phyloP scores from a whole-genome alignment of 1,140 invertebrate species.

The Akabosia matsudoensis region DNA sequence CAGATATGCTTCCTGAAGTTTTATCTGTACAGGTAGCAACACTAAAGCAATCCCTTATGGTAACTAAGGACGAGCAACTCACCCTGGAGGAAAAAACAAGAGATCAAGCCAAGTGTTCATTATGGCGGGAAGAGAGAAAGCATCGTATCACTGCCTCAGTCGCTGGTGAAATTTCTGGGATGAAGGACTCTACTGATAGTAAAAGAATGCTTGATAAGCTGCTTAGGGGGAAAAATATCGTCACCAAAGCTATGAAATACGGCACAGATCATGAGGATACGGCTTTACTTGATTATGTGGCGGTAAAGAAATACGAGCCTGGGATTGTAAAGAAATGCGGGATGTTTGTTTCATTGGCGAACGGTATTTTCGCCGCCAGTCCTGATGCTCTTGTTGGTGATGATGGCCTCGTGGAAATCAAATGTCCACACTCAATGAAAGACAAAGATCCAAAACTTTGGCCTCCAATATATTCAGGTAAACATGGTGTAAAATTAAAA shows the following conservation, averaged over 20 bases:
- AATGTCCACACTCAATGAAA: too few species aligned
- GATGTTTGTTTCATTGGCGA: constrained; percentile 22
- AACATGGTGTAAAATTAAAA: too few species aligned
- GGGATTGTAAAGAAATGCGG: neutral
- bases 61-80: neutral
- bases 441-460: too few species aligned
- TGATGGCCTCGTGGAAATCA: constrained; percentile 46
- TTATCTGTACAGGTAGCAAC: neutral
- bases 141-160: constrained; percentile 26
- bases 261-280: neutral
- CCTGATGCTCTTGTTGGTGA: constrained; percentile 44
- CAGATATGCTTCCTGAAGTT: neutral
- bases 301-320: neutral
- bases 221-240: neutral
- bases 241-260: neutral
- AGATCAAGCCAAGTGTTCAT: constrained; percentile 6
- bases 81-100: constrained; percentile 4
- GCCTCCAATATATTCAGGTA: too few species aligned
- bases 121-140: constrained; percentile 4
- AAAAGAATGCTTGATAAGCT: neutral
- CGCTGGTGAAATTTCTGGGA: neutral
- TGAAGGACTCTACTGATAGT: constrained; percentile 21
- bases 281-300: neutral
- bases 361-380: constrained; percentile 37
- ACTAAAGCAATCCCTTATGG: neutral